Evolutionary conservation across 2,888 invertebrate species (phyloP).

Genomic region (Lasiommata megera): DNA sequence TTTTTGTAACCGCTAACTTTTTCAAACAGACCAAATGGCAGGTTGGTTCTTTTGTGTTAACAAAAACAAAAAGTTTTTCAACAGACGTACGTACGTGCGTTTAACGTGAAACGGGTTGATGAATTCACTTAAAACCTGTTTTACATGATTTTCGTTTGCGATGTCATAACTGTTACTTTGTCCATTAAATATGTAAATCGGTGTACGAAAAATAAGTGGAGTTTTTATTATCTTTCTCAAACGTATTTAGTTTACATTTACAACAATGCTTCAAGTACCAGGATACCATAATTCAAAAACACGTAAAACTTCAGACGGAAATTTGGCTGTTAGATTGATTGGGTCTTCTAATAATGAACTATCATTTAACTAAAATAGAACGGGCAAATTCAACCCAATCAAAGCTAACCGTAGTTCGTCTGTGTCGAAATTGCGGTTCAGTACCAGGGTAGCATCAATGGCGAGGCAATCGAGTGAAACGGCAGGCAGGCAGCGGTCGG

Average conservation of each 20-base stretch:
- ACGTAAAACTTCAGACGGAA: too few species aligned
- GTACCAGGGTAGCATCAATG: constrained; percentile 59
- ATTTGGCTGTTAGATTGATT: not conserved
- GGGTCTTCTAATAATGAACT: not conserved
- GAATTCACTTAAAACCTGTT: too few species aligned
- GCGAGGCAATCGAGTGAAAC: constrained; percentile 50
- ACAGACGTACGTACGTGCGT: too few species aligned
- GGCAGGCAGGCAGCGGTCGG: constrained; percentile 42
- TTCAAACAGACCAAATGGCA: constrained; percentile 6
- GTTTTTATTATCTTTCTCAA: too few species aligned
- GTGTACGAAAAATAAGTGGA: too few species aligned
- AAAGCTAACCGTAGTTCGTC: constrained; percentile 21
- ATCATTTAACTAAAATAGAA: not conserved
- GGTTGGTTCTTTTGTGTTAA: not conserved
- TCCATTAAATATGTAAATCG: too few species aligned
- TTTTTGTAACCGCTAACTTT: constrained; percentile 21
- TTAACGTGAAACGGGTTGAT: too few species aligned
- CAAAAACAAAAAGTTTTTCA: not conserved
- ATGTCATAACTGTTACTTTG: too few species aligned
- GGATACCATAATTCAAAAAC: too few species aligned
- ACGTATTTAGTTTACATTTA: too few species aligned
- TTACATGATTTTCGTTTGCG: too few species aligned
- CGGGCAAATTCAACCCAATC: not conserved
- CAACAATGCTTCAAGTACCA: too few species aligned
- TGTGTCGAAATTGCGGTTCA: constrained; percentile 44